Evolutionary conservation across 1,140 invertebrate genomes (phyloP), one percentile per base, ranked within the genome.

Genomic region (Galendromus occidentalis): DNA sequence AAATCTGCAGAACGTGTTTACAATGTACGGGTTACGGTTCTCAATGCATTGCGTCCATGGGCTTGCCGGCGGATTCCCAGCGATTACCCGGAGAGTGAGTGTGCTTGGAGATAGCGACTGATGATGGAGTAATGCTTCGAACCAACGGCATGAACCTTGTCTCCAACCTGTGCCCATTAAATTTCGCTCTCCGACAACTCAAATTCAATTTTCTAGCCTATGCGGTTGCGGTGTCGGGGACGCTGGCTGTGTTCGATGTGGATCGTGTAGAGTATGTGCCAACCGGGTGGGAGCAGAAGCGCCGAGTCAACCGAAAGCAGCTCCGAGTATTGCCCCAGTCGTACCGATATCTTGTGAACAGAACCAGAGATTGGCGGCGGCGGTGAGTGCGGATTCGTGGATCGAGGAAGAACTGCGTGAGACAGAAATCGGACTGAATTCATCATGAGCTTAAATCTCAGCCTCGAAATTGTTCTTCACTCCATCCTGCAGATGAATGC

Each of bases 151-250:
- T 68, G 7, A 68, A 1, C 22, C 17, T 47, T 65, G 18, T 70
- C 20, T 64, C 9, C 1, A 1, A 66, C 47, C 44, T 66, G 39
- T 64, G 44, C 51, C n/a, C n/a, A n/a, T n/a, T n/a, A n/a, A n/a
- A n/a, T n/a, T n/a, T n/a, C n/a, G n/a, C n/a, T n/a, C n/a, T n/a
- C n/a, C n/a, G n/a, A n/a, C n/a, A n/a, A n/a, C n/a, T n/a, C 55
- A 65, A 44, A 70, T 67, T 69, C 6, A 20, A 44, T 20, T 17
- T 63, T 65, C 28, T 44, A 91, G 89, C 70, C 85, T 87, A 72
- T 98, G 93, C 78, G 90, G 88, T 1, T 97, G 93, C 80, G 92
- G 92, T 17, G 86, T 88, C 73, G 92, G 91, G 17, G 92, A 96
- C 73, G 86, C 88, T 44, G 91, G 92, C 0, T 97, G 93, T 73